Percentiles rank a stretch among this genome's conserved stretches.
Conservation (phyloP, 2,888 invertebrate genomes). For the Neoascia interrupta region DNA sequence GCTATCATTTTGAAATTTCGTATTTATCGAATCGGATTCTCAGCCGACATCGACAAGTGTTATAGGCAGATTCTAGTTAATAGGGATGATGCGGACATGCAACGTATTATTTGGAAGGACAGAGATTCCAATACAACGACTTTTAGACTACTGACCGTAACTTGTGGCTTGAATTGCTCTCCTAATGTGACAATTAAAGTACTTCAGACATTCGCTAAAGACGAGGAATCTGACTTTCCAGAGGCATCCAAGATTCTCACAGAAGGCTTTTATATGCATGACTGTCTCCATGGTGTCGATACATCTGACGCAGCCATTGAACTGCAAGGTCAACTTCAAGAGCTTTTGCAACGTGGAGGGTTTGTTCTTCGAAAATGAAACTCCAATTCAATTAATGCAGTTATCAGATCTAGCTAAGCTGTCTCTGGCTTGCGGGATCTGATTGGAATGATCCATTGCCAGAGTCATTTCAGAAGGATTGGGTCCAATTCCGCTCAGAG, state of each 20-base stretch:
- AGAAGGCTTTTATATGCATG: slow-evolving; percentile 2
- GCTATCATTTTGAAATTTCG: slow-evolving; percentile 47
- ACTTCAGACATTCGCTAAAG: slow-evolving; percentile 45
- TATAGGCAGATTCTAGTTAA: slow-evolving; percentile 55
- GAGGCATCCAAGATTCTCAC: too few relatives aligned
- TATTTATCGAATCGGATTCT: slow-evolving; percentile 51
- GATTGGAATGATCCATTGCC: too few relatives aligned
- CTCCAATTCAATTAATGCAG: slow-evolving; percentile 16
- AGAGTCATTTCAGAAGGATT: too few relatives aligned
- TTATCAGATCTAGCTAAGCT: too few relatives aligned
- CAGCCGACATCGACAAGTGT: slow-evolving; percentile 63
- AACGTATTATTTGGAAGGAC: slow-evolving; percentile 47
- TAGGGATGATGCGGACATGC: slow-evolving; percentile 47
- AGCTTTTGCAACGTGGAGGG: slow-evolving; percentile 11
- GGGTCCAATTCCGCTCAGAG: too few relatives aligned
- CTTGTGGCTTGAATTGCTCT: slow-evolving; percentile 57
- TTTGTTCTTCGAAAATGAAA: slow-evolving; percentile 32
- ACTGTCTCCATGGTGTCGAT: slow-evolving; percentile 1
- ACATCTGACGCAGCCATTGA: background rate
- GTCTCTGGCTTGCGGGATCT: too few relatives aligned
- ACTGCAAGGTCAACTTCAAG: background rate
- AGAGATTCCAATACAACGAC: background rate
- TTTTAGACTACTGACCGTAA: slow-evolving; percentile 46
- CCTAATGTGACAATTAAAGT: slow-evolving; percentile 52
- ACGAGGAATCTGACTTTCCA: slow-evolving; percentile 24